Conservation (phyloP, 2,888 invertebrate genomes). For the Morinoia aosen region DNA sequence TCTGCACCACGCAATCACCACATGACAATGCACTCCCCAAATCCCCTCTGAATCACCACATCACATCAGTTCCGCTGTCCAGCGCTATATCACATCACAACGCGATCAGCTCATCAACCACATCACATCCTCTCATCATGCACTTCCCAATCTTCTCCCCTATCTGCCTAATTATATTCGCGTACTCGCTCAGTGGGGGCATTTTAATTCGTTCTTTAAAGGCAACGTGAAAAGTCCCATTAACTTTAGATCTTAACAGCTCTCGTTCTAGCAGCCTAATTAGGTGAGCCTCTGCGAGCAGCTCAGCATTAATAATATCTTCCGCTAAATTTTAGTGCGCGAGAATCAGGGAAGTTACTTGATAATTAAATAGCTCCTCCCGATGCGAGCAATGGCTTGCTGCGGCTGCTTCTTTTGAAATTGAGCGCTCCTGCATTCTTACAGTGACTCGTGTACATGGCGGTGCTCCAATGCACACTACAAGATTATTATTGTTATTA, state of each 20-base stretch:
- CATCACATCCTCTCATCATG: neutral
- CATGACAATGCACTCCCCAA: neutral
- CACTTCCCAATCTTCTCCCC: neutral
- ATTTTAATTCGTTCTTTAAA: slow-evolving; percentile 34
- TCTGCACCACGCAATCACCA: neutral
- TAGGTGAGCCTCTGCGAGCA: slow-evolving; percentile 14
- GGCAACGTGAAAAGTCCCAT: slow-evolving; percentile 32
- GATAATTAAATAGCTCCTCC: slow-evolving; percentile 28
- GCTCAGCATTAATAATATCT: slow-evolving; percentile 35
- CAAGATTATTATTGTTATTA: too few species aligned
- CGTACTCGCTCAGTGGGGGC: slow-evolving; percentile 13
- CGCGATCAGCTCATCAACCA: neutral
- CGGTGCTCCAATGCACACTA: too few species aligned
- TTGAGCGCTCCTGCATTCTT: neutral
- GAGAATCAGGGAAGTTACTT: slow-evolving; percentile 12
- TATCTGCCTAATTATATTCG: slow-evolving; percentile 36
- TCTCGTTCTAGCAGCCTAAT: slow-evolving; percentile 44
- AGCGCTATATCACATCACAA: neutral
- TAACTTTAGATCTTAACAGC: slow-evolving; percentile 50
- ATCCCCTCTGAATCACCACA: too few species aligned
- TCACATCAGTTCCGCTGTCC: too few species aligned
- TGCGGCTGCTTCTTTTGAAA: neutral
- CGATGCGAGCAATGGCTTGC: neutral
- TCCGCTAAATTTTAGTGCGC: neutral
- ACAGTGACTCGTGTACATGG: neutral